Base-by-base conservation (phyloP, 2,113 vertebrate species). In the Aspidoscelis tigris region DNA sequence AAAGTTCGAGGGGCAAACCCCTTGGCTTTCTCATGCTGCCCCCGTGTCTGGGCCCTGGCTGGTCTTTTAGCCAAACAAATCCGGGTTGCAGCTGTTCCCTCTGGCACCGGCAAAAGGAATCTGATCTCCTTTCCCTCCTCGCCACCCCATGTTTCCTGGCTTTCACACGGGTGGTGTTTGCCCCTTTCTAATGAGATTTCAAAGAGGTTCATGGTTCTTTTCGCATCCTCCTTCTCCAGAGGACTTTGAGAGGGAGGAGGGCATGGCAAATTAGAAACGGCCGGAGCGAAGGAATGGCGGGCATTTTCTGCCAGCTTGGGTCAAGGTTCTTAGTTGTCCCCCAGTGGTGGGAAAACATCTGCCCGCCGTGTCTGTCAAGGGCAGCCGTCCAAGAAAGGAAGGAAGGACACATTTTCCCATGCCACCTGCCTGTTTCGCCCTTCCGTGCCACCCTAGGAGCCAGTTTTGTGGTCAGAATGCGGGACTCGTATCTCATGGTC, bases 331-430 rank as follows among this genome's bases (percentile, higher is more conserved):
- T 18, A 24, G 14, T 24, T 22, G 22, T 43, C 18, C 2, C 22
- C 20, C 24, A 55, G 22, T 72, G 80, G 33, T 81, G 80, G 80
- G 80, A 81, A 81, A 81, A 81, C 80, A 81, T 81, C 80, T 81
- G 80, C 26, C 7, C 7, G 22, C 2, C 16, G 18, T 3, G 12
- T 22, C 22, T 4, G 18, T 5, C 16, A n/a, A 73, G 33, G 24
- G 41, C 26, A 10, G 68, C 43, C 9, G 6, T 69, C 8, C 8
- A 53, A 69, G 43, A 33, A 33, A 33, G 33, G 33, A 33, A 33
- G 33, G 33, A 18, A 18, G 5, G 61, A 64, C 18, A 64, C 16
- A 14, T 18, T 64, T 14, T 64, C 14, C 61, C 61, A 64, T 4
- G 18, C 7, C 12, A 20, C 61, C 61, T 64, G 61, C 10, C 61